A percentile compares a stretch with the other conserved stretches of the same genome.
phyloP scores from a whole-genome alignment of 2,888 invertebrate species.

The Belgica antarctica region DNA sequence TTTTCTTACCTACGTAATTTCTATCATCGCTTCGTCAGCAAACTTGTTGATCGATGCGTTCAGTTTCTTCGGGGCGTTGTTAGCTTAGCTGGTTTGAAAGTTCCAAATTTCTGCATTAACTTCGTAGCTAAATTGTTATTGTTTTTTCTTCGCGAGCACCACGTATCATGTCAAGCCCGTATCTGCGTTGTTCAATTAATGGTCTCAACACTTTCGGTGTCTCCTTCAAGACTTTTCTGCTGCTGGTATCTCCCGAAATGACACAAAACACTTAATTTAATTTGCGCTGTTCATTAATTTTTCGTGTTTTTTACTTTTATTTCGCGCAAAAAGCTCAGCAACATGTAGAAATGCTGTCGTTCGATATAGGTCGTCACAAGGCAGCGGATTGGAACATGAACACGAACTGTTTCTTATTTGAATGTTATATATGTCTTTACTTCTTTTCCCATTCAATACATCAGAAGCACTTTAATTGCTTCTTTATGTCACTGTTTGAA shows the following conservation, averaged over 20 bases:
- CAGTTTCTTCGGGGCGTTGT: no score
- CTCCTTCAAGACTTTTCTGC: slow-evolving; percentile 3
- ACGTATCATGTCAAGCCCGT: slow-evolving; percentile 9
- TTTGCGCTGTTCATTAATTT: slow-evolving; percentile 4
- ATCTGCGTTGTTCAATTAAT: not conserved
- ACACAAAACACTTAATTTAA: not conserved
- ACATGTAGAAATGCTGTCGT: slow-evolving; percentile 21
- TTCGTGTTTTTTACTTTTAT: not conserved
- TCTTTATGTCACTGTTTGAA: slow-evolving; percentile 17
- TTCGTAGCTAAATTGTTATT: not conserved
- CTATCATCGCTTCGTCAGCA: not conserved
- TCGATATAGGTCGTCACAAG: slow-evolving; percentile 34
- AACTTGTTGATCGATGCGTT: no score
- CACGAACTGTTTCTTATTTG: slow-evolving; percentile 35
- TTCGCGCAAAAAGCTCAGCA: not conserved
- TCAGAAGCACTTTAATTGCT: slow-evolving; percentile 31
- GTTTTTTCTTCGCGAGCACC: not conserved
- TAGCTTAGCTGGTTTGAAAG: not conserved
- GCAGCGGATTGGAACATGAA: slow-evolving; percentile 41
- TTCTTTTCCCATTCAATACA: slow-evolving; percentile 17
- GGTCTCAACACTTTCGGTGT: slow-evolving; percentile 5
- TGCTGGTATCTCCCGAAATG: not conserved
- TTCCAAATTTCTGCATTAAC: not conserved
- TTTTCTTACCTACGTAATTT: not conserved
- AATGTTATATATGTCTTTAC: slow-evolving; percentile 21